Evolutionary conservation across 2,797 vertebrate genomes (phyloP).

Genomic region (Gymnoscopelus braueri): DNA sequence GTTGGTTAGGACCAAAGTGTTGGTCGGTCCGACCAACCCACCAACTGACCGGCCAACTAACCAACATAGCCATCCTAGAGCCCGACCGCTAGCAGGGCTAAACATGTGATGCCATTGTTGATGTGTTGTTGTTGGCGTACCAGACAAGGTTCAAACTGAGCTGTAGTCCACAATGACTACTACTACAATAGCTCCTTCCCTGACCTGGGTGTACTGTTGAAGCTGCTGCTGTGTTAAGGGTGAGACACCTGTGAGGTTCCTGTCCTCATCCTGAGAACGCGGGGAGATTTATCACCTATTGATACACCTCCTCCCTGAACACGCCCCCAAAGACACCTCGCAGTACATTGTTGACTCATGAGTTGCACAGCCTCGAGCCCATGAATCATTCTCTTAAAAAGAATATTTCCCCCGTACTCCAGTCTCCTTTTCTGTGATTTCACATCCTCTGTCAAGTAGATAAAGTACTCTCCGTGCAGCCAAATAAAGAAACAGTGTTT

Average conservation of each 20-base stretch:
- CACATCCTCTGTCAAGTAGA: slow-evolving; percentile 76
- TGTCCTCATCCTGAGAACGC: slow-evolving; percentile 64
- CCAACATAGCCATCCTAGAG: no score
- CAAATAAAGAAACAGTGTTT: slow-evolving; percentile 75
- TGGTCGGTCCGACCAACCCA: no score
- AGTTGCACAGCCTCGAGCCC: slow-evolving; percentile 67
- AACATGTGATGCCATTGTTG: background rate
- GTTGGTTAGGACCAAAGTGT: no score
- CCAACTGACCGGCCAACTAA: no score
- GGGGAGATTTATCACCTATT: slow-evolving; percentile 81
- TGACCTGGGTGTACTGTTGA: slow-evolving; percentile 65
- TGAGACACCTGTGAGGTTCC: slow-evolving; percentile 69
- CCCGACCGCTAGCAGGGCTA: no score
- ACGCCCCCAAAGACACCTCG: slow-evolving; percentile 72
- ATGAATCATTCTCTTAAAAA: slow-evolving; percentile 80
- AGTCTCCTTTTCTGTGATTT: slow-evolving; percentile 71
- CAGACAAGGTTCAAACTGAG: slow-evolving; percentile 25
- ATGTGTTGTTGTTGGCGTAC: background rate
- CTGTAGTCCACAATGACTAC: slow-evolving; percentile 28
- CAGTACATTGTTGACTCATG: slow-evolving; percentile 83
- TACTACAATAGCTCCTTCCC: slow-evolving; percentile 7
- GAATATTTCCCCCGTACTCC: slow-evolving; percentile 59
- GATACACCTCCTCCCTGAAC: slow-evolving; percentile 70
- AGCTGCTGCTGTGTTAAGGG: slow-evolving; percentile 63
- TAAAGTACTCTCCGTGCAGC: slow-evolving; percentile 70